These are phyloP conservation scores for Remorina albescens DNA, from an alignment of 2,797 vertebrate genomes.

Conservation along the genomic window DNA sequence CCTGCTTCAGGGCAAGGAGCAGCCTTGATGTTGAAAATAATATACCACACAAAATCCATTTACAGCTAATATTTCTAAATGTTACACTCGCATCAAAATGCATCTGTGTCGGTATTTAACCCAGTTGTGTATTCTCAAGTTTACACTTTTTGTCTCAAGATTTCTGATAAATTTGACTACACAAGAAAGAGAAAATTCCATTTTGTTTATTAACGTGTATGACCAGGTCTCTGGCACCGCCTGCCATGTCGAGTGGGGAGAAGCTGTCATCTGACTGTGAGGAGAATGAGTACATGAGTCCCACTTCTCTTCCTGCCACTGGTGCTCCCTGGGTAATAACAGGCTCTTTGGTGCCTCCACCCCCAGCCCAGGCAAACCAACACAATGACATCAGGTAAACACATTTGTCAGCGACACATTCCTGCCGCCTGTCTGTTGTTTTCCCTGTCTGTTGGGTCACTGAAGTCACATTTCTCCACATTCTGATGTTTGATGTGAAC, in stretches of 20 bases:
- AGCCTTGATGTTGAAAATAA: too few relatives aligned
- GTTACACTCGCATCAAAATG: too few relatives aligned
- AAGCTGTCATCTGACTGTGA: slow-evolving; percentile 81
- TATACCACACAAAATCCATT: too few relatives aligned
- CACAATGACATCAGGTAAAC: slow-evolving; percentile 63
- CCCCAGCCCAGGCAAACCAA: slow-evolving; percentile 61
- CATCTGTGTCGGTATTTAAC: too few relatives aligned
- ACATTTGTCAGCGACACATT: background rate
- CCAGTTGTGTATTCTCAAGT: too few relatives aligned
- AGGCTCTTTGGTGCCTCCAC: slow-evolving; percentile 77
- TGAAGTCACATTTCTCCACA: too few relatives aligned
- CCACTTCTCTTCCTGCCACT: slow-evolving; percentile 88
- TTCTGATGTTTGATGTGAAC: too few relatives aligned
- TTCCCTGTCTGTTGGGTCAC: too few relatives aligned
- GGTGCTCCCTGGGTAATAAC: slow-evolving; percentile 68
- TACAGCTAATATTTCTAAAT: too few relatives aligned
- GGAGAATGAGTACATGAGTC: slow-evolving; percentile 94
- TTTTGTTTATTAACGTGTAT: background rate
- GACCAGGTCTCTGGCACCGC: slow-evolving; percentile 67
- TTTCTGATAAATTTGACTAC: background rate
- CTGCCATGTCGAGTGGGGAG: slow-evolving; percentile 82
- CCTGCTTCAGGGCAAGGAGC: too few relatives aligned
- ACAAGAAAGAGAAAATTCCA: background rate
- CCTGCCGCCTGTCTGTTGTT: background rate
- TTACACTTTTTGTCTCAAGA: too few relatives aligned